Evolutionary conservation across 2,113 vertebrate species (phyloP), one percentile per base, ranked within the genome.

Genomic region (Melanerpes aurifrons): DNA sequence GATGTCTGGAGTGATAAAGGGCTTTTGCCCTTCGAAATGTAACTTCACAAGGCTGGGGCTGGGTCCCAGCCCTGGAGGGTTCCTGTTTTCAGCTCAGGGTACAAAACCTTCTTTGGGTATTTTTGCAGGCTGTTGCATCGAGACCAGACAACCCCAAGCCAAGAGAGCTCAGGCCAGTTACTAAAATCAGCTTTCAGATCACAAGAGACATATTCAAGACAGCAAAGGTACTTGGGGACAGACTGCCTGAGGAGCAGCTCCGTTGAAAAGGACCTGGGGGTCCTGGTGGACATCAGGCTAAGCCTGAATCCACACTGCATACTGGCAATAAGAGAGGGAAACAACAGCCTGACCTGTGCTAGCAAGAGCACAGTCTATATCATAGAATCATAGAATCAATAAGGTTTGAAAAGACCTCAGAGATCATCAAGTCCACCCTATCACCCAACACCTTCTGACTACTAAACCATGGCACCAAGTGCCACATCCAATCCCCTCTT

Each of bases 1-100:
- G 82, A 88, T 37, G 82, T 74, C 75, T 70, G 16, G 82, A 94
- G 62, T 81, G 91, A 89, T 92, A 95, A 94, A 91, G 89, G 24
- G 35, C 64, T 86, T 45, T 85, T 92, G 72, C 79, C 32, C 12
- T 80, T 61, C 68, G 79, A 86, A 83, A 94, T 92, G 82, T 64
- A 82, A 83, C 72, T 92, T 91, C 82, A 18, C 28, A 57, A 80
- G 89, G n/a, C 48, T 86, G 81, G 87, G 64, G 77, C 48, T 86
- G 81, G 87, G 64, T 80, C 66, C 37, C 29, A 72, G 25, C 83
- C 72, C 91, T 1, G 0, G 22, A 37, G 64, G 40, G 50, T 90
- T 94, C 43, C 61, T 82, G 37, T 87, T 94, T 87, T 86, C 72
- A 75, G 32, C 29, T 31, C 58, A 71, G 83, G 79, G 82, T 78